Evolutionary conservation across 1,140 invertebrate species (phyloP).

Genomic region (Hypsibius dujardini): DNA sequence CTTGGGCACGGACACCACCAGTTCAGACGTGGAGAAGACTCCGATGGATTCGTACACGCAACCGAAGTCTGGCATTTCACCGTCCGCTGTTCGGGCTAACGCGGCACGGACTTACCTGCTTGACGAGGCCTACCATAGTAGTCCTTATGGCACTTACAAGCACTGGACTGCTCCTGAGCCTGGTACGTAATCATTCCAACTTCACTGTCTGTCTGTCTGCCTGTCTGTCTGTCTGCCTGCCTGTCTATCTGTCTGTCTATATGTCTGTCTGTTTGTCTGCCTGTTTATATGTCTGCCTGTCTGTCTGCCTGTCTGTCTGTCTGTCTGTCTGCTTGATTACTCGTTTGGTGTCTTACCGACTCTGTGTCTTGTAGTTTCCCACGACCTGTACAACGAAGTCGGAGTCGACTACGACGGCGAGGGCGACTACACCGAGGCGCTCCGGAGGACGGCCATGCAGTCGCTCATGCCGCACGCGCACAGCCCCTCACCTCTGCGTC

Average conservation of each 20-base stretch:
- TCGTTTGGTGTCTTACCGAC: no score
- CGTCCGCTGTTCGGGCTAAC: neutral
- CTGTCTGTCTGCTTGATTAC: no score
- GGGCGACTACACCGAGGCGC: neutral
- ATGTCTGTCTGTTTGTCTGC: no score
- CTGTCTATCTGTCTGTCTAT: no score
- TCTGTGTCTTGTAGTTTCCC: no score
- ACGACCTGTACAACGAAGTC: constrained; percentile 5
- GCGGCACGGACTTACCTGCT: neutral
- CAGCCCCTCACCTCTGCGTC: constrained; percentile 8
- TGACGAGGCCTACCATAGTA: constrained; percentile 4
- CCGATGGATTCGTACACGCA: no score
- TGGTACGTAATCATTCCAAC: neutral
- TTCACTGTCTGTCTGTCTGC: no score
- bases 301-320: no score
- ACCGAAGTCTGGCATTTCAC: neutral
- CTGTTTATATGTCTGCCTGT: no score
- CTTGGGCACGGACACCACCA: no score
- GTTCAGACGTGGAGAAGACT: no score
- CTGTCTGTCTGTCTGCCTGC: no score
- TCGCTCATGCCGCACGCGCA: neutral
- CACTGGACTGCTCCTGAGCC: constrained; percentile 8
- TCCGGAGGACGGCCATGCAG: neutral
- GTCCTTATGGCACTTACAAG: constrained; percentile 6
- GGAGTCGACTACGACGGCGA: constrained; percentile 1